A percentile compares a stretch with the other conserved stretches of the same genome.
phyloP scores from a whole-genome alignment of 2,797 vertebrate genomes.

The Sylvilagus floridanus region DNA sequence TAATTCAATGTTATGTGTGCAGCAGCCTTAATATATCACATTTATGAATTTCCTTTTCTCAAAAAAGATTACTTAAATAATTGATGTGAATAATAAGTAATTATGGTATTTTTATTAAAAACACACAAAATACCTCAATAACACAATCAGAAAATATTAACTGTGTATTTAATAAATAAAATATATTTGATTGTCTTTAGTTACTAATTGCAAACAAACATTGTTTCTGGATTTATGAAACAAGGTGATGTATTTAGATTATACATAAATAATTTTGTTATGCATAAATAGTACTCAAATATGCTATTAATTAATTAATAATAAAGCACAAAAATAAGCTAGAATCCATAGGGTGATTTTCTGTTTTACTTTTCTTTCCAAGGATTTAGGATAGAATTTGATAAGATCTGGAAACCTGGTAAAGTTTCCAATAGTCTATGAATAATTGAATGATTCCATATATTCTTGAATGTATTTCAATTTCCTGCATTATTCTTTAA shows the following conservation, averaged over 20 bases:
- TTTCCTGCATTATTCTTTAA: slow-evolving; percentile 20
- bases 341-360: background rate
- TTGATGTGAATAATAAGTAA: background rate
- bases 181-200: background rate
- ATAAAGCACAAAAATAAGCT: slow-evolving; percentile 9
- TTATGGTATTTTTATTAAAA: background rate
- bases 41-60: background rate
- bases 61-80: background rate
- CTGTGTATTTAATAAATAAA: background rate
- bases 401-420: slow-evolving; percentile 17
- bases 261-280: background rate
- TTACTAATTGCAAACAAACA: background rate
- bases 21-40: background rate
- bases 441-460: slow-evolving; percentile 9
- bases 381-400: slow-evolving; percentile 18
- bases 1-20: background rate
- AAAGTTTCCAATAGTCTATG: background rate
- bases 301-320: background rate
- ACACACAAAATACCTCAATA: background rate
- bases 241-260: background rate
- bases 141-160: background rate
- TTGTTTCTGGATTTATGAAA: background rate
- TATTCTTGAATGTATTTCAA: slow-evolving; percentile 52
- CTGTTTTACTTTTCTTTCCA: background rate
- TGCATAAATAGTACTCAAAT: background rate